phyloP scores from a whole-genome alignment of 2,113 vertebrate species.

The Corythoichthys haematopterus region DNA sequence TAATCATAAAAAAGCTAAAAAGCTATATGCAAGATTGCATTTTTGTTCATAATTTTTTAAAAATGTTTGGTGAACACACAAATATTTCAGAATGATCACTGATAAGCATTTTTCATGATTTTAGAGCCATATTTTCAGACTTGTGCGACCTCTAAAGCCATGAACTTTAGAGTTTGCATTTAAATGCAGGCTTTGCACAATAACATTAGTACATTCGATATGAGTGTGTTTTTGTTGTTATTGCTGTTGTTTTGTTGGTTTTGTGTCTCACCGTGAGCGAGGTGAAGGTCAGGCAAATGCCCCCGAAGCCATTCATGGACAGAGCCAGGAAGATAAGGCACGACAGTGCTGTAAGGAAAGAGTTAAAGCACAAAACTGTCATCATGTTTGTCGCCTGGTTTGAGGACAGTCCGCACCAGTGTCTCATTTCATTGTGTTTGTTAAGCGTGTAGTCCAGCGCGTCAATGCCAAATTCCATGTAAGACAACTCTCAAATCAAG shows the following conservation, averaged over 20 bases:
- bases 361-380: neutral
- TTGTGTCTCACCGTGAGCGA: constrained; percentile 82
- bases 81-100: too few relatives aligned
- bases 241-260: neutral
- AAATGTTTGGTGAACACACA: too few relatives aligned
- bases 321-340: constrained; percentile 83
- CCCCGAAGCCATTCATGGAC: constrained; percentile 86
- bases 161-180: neutral
- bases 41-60: too few relatives aligned
- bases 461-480: neutral
- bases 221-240: too few relatives aligned
- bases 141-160: too few relatives aligned
- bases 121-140: too few relatives aligned
- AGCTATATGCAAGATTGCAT: too few relatives aligned
- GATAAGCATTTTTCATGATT: too few relatives aligned
- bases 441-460: neutral
- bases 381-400: too few relatives aligned
- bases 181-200: neutral
- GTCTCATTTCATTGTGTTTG: neutral
- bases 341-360: constrained; percentile 71
- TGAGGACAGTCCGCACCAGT: neutral
- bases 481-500: neutral
- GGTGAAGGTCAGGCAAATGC: constrained; percentile 90
- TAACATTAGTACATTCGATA: neutral
- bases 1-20: too few relatives aligned